These are phyloP conservation scores for Epinotia ramella DNA, from an alignment of 2,888 invertebrate genomes.

Conservation along the genomic window DNA sequence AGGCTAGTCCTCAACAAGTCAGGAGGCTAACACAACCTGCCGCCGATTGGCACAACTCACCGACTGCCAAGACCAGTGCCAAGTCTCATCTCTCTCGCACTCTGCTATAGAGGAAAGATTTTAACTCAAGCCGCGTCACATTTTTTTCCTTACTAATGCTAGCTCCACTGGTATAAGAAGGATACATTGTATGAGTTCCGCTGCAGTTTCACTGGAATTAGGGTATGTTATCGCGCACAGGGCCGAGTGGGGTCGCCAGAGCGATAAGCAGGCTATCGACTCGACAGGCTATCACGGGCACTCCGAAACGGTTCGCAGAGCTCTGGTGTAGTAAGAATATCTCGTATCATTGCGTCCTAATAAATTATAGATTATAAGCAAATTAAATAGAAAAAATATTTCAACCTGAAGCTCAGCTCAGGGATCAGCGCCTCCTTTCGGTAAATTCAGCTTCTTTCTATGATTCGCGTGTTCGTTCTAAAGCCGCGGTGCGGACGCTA, in stretches of 20 bases:
- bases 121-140: too few relatives aligned
- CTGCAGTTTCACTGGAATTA: conserved; percentile 38
- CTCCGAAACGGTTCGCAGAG: conserved; percentile 12
- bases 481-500: too few relatives aligned
- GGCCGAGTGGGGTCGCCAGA: conserved; percentile 32
- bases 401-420: not conserved
- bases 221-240: conserved; percentile 41
- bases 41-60: too few relatives aligned
- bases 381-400: too few relatives aligned
- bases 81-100: not conserved
- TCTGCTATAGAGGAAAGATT: not conserved
- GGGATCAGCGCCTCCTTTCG: not conserved
- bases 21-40: too few relatives aligned
- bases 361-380: not conserved
- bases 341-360: not conserved
- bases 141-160: too few relatives aligned
- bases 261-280: conserved; percentile 39
- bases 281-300: conserved; percentile 33
- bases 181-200: not conserved
- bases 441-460: too few relatives aligned
- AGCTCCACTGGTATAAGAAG: not conserved
- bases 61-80: too few relatives aligned
- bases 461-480: too few relatives aligned
- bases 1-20: too few relatives aligned
- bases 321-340: conserved; percentile 11